Evolutionary conservation across 2,797 vertebrate genomes (phyloP).

Genomic region (Sebastes minor): DNA sequence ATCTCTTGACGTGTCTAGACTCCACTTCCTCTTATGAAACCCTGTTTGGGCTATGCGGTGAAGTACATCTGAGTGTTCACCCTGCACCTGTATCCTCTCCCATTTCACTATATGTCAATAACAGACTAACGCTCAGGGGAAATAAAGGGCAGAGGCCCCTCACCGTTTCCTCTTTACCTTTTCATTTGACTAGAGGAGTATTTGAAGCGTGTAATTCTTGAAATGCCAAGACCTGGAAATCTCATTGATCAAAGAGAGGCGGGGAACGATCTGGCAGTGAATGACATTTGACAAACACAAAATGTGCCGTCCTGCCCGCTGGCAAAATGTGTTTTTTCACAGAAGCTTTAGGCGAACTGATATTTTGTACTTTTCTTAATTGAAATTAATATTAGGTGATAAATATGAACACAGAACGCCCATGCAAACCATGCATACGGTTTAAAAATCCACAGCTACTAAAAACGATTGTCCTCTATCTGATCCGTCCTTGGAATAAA

Average conservation of each 20-base stretch:
- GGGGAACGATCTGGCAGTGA: not conserved
- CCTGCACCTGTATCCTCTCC: slow-evolving; percentile 49
- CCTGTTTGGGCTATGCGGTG: not conserved
- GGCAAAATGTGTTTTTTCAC: not conserved
- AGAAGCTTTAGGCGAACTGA: not conserved
- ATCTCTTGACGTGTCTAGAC: slow-evolving; percentile 11
- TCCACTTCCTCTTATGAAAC: slow-evolving; percentile 56
- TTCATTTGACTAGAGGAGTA: slow-evolving; percentile 20
- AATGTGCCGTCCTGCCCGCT: not conserved
- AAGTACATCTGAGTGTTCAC: not conserved
- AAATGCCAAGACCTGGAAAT: slow-evolving; percentile 38
- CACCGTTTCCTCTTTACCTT: slow-evolving; percentile 7
- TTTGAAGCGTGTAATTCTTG: slow-evolving; percentile 29
- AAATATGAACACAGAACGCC: not conserved
- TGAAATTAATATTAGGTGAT: not conserved
- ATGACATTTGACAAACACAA: slow-evolving; percentile 16
- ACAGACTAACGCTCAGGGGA: not conserved
- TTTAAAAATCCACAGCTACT: not conserved
- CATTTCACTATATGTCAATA: not conserved
- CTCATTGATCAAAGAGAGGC: not conserved
- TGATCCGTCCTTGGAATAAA: not conserved
- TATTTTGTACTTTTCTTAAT: not conserved
- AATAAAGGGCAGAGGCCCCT: slow-evolving; percentile 11
- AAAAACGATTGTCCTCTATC: not conserved
- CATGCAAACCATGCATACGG: not conserved